phyloP scores from a whole-genome alignment of 2,113 vertebrate genomes.

The Nibea albiflora region DNA sequence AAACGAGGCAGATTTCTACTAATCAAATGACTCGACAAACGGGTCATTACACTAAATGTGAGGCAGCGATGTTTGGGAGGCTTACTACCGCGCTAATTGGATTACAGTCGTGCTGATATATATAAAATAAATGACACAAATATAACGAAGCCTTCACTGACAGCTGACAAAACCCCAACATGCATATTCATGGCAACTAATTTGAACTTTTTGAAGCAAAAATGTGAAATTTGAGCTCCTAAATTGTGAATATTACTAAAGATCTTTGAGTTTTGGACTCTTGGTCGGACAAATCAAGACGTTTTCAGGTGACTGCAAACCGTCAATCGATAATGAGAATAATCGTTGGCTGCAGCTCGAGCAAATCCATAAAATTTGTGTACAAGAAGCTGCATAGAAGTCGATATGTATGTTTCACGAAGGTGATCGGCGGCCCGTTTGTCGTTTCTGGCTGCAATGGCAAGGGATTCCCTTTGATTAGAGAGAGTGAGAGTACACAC shows the following conservation, averaged over 20 bases:
- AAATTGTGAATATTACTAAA: too few relatives aligned
- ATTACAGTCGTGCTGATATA: background rate
- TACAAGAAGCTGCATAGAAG: background rate
- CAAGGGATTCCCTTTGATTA: conserved; percentile 74
- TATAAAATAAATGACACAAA: background rate
- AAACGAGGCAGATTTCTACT: conserved; percentile 18
- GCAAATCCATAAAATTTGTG: background rate
- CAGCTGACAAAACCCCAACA: background rate
- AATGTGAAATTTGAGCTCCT: background rate
- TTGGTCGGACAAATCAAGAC: too few relatives aligned
- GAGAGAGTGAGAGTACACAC: conserved; percentile 65
- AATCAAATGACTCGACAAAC: conserved; percentile 17
- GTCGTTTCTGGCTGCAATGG: conserved; percentile 43
- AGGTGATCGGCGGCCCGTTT: background rate
- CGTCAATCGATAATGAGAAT: background rate
- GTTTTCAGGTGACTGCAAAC: too few relatives aligned
- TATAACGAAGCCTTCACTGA: background rate
- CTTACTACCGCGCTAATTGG: background rate
- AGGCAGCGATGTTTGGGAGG: background rate
- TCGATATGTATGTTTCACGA: background rate
- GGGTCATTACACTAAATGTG: conserved; percentile 4
- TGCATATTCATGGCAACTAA: background rate
- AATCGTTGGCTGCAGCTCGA: background rate
- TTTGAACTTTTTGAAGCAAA: background rate
- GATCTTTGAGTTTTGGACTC: too few relatives aligned